Evolutionary conservation across 2,113 vertebrate species (phyloP).

Genomic region (Rhipidura dahli): DNA sequence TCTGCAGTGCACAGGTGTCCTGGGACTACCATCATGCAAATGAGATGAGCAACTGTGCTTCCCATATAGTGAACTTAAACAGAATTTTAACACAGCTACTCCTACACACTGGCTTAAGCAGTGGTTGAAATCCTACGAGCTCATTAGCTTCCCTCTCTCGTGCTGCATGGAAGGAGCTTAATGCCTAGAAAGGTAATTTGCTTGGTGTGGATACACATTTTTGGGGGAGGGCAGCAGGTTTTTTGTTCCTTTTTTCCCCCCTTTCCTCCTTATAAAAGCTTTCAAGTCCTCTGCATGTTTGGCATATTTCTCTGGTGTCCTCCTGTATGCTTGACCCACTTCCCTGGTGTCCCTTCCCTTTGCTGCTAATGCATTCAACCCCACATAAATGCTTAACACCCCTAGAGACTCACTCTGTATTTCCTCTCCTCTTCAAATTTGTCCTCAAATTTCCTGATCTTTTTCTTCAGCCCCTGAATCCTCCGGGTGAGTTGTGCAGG

Average conservation of each 20-base stretch:
- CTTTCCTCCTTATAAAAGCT: background rate
- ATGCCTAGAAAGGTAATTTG: background rate
- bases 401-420: conserved; percentile 84
- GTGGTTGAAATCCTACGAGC: background rate
- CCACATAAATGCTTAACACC: background rate
- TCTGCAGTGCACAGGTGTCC: background rate
- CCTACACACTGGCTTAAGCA: background rate
- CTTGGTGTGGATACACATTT: background rate
- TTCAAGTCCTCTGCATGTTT: background rate
- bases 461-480: conserved; percentile 94
- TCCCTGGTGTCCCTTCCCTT: background rate
- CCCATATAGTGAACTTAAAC: background rate
- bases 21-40: background rate
- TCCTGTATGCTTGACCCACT: background rate
- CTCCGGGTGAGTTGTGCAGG: conserved; percentile 90
- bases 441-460: conserved; percentile 94
- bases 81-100: background rate
- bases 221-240: background rate
- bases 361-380: background rate
- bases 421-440: conserved; percentile 94
- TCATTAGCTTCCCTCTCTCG: background rate
- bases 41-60: background rate
- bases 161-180: background rate
- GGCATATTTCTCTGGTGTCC: background rate
- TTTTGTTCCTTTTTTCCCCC: background rate